Evolutionary conservation across 2,797 vertebrate genomes (phyloP).

Genomic region (Coregonus ussuriensis): DNA sequence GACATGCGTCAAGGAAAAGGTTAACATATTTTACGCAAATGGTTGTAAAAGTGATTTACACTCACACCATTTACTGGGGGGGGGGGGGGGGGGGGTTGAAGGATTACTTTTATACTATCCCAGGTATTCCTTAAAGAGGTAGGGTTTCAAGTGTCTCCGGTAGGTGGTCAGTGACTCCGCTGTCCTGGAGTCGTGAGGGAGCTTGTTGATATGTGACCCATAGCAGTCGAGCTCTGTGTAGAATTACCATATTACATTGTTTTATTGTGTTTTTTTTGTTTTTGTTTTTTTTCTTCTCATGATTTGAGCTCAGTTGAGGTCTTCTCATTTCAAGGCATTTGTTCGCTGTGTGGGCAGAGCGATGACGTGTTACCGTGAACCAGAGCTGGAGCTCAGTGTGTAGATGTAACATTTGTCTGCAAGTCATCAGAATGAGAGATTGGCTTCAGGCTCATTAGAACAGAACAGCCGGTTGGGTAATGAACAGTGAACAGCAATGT

Average conservation of each 20-base stretch:
- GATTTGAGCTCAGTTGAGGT: background rate
- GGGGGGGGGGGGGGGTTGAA: no score
- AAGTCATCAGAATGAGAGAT: slow-evolving; percentile 70
- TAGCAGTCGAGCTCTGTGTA: background rate
- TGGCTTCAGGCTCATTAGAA: slow-evolving; percentile 81
- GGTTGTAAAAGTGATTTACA: no score
- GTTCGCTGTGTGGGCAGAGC: background rate
- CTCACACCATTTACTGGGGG: no score
- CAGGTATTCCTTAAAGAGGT: no score
- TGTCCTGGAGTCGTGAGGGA: no score
- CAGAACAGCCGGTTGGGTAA: slow-evolving; percentile 85
- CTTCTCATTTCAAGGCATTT: background rate
- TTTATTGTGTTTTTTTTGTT: background rate
- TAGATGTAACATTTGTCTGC: slow-evolving; percentile 66
- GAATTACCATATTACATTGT: no score
- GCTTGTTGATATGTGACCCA: background rate
- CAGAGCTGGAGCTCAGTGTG: slow-evolving; percentile 21
- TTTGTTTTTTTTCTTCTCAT: background rate
- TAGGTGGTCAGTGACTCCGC: no score
- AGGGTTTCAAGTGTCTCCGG: no score
- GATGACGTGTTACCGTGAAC: background rate
- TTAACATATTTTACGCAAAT: no score
- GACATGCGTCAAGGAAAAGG: no score
- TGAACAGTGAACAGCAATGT: slow-evolving; percentile 81
- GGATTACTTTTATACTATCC: no score